These are phyloP conservation scores for Enteromius paludinosus DNA, from an alignment of 2,797 vertebrate species.

Conservation along the genomic window DNA sequence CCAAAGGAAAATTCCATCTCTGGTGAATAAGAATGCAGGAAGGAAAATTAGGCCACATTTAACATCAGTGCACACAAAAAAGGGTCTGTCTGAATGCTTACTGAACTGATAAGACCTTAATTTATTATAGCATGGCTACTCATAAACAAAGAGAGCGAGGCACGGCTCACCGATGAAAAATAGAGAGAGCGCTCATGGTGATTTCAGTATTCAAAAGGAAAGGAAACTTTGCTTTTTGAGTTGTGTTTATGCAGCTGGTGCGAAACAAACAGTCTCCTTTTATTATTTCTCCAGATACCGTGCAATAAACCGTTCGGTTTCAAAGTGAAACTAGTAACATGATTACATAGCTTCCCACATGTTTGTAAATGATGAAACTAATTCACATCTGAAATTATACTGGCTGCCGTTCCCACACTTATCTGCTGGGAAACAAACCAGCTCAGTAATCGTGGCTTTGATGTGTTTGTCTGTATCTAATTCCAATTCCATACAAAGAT, in stretches of 20 bases:
- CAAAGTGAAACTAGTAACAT: slow-evolving; percentile 66
- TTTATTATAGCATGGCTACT: slow-evolving; percentile 28
- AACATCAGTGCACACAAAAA: slow-evolving; percentile 44
- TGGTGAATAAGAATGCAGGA: slow-evolving; percentile 50
- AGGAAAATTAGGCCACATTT: slow-evolving; percentile 52
- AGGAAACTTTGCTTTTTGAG: neutral
- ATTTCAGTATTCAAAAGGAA: neutral
- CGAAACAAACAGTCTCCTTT: slow-evolving; percentile 53
- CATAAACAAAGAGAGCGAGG: neutral
- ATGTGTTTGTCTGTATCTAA: slow-evolving; percentile 76
- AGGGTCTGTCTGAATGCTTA: slow-evolving; percentile 35
- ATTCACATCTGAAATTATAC: slow-evolving; percentile 69
- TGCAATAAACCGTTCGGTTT: slow-evolving; percentile 64
- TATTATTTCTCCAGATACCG: slow-evolving; percentile 62
- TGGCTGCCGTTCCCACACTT: slow-evolving; percentile 68
- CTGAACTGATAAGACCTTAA: slow-evolving; percentile 30
- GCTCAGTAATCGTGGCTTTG: slow-evolving; percentile 71
- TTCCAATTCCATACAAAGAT: slow-evolving; percentile 69
- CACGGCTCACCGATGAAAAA: neutral
- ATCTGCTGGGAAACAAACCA: slow-evolving; percentile 73
- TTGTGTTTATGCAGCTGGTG: slow-evolving; percentile 7
- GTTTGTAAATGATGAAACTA: slow-evolving; percentile 73
- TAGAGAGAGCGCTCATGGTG: neutral
- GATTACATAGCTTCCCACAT: slow-evolving; percentile 68
- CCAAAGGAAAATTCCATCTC: slow-evolving; percentile 46